A percentile compares a stretch with the other conserved stretches of the same genome.
Conservation (phyloP, 92 coral and sea anemone species). For the Isaurus tuberculatus region DNA sequence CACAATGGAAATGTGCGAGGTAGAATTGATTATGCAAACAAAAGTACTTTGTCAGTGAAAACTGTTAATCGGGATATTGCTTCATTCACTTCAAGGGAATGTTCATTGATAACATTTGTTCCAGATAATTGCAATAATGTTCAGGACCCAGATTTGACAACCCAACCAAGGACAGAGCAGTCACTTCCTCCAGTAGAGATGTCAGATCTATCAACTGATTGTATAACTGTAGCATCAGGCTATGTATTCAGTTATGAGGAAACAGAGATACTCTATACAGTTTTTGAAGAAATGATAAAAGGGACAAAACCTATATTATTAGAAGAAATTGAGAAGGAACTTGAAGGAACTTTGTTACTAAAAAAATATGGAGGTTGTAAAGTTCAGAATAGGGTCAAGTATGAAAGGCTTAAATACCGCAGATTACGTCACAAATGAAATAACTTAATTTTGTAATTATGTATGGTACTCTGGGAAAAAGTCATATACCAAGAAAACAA, state of each 20-base stretch:
- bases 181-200: not conserved
- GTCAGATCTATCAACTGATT: slow-evolving; percentile 14
- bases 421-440: not conserved
- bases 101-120: not conserved
- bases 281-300: slow-evolving; percentile 31
- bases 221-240: slow-evolving; percentile 7
- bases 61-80: slow-evolving; percentile 8
- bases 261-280: not conserved
- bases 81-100: slow-evolving; percentile 11
- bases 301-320: slow-evolving; percentile 14
- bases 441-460: too few species aligned
- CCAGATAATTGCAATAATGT: not conserved
- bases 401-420: slow-evolving; percentile 33
- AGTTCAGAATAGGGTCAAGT: slow-evolving; percentile 29
- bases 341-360: slow-evolving; percentile 15
- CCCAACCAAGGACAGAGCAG: not conserved
- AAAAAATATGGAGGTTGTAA: slow-evolving; percentile 21
- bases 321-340: slow-evolving; percentile 15
- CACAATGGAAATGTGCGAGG: not conserved
- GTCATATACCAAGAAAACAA: not conserved
- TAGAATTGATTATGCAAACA: not conserved
- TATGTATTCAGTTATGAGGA: slow-evolving; percentile 34
- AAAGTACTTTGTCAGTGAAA: not conserved
- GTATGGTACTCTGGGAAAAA: not conserved
- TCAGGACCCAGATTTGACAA: not conserved